Percentiles rank a stretch among this genome's conserved stretches.
phyloP scores from a whole-genome alignment of 2,888 invertebrate genomes.

The Pristionchus arcanus region DNA sequence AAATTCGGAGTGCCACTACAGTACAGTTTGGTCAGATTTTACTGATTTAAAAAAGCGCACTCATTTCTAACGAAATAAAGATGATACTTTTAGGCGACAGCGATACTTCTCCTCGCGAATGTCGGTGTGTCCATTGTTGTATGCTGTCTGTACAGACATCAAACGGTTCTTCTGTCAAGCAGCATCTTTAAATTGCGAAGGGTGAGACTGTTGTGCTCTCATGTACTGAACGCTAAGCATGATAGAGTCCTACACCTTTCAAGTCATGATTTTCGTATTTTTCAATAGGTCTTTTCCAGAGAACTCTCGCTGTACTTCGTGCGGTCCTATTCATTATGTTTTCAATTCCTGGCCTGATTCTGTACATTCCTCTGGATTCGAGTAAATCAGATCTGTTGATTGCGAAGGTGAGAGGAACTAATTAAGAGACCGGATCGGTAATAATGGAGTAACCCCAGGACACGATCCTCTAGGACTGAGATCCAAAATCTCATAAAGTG shows the following conservation, averaged over 20 bases:
- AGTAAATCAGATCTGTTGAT: neutral
- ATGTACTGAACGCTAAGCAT: neutral
- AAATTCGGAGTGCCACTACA: neutral
- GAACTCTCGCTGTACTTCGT: neutral
- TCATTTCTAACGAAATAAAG: neutral
- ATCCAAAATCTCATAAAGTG: too few relatives aligned
- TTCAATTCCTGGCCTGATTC: neutral
- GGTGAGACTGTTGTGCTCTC: neutral
- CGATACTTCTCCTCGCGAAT: neutral
- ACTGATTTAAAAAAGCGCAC: neutral
- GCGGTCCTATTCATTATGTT: neutral
- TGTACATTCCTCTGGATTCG: neutral
- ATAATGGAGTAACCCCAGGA: too few relatives aligned
- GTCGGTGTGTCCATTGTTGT: conserved; percentile 20
- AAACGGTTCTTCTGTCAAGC: neutral
- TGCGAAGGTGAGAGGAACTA: neutral
- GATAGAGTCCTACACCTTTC: too few relatives aligned
- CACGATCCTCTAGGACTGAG: too few relatives aligned
- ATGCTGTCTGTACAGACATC: conserved; percentile 4
- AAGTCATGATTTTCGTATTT: too few relatives aligned
- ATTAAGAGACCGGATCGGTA: too few relatives aligned
- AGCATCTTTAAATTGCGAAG: neutral
- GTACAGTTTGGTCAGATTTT: neutral
- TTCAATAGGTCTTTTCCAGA: neutral
- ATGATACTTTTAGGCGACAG: neutral